Evolutionary conservation across 2,888 invertebrate genomes (phyloP).

Genomic region (Phaedon cochleariae): DNA sequence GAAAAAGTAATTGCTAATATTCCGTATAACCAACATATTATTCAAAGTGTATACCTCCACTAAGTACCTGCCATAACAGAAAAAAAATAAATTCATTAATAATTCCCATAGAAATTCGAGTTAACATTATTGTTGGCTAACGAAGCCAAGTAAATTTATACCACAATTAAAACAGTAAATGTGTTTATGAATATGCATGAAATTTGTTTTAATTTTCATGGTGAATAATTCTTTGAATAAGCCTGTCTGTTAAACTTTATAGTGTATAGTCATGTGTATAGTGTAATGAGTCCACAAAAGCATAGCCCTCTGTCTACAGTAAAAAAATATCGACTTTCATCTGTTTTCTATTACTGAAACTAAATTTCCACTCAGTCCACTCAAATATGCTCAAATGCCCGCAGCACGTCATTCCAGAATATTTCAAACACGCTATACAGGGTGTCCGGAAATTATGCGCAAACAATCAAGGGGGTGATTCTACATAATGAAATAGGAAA

Average conservation of each 20-base stretch:
- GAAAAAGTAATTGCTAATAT: slow-evolving; percentile 37
- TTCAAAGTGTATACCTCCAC: neutral
- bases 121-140: slow-evolving; percentile 35
- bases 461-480: too few relatives aligned
- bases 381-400: too few relatives aligned
- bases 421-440: too few relatives aligned
- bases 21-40: slow-evolving; percentile 29
- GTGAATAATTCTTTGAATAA: slow-evolving; percentile 36
- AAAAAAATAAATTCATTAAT: slow-evolving; percentile 27
- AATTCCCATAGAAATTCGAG: slow-evolving; percentile 21
- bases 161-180: slow-evolving; percentile 44
- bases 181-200: slow-evolving; percentile 42
- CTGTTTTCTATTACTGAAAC: too few relatives aligned
- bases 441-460: too few relatives aligned
- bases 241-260: slow-evolving; percentile 14
- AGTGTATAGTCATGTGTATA: too few relatives aligned
- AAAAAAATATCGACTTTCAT: too few relatives aligned
- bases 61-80: too few relatives aligned
- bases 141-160: slow-evolving; percentile 39
- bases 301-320: neutral
- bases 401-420: too few relatives aligned
- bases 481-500: too few relatives aligned
- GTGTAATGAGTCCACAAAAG: too few relatives aligned
- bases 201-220: slow-evolving; percentile 40
- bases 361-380: too few relatives aligned